A percentile compares a stretch with the other conserved stretches of the same genome.
Conservation (phyloP, 2,888 invertebrate species). For the Tupiocoris notatus region DNA sequence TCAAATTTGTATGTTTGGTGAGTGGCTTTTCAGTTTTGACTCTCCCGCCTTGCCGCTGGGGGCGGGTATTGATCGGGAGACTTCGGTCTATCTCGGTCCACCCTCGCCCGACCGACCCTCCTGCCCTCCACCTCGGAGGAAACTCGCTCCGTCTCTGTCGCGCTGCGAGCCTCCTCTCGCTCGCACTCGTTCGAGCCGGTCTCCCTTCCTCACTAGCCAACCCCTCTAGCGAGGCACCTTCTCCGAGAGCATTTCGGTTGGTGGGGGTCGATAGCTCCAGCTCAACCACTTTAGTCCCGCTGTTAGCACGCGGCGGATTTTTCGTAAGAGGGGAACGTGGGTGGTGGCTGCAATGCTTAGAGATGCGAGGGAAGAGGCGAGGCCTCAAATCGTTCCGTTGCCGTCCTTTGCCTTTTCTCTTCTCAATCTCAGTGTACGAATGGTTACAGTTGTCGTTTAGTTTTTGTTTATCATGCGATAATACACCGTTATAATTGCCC, state of each 20-base stretch:
- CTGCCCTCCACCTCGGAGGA: background rate
- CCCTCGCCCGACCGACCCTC: slow-evolving; percentile 38
- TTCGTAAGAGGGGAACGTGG: background rate
- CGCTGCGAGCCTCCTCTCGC: slow-evolving; percentile 21
- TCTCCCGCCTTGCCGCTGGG: slow-evolving; percentile 9
- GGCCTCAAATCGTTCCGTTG: background rate
- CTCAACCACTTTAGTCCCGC: slow-evolving; percentile 38
- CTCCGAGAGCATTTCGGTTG: slow-evolving; percentile 1
- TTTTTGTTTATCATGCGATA: too few species aligned
- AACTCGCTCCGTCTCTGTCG: slow-evolving; percentile 5
- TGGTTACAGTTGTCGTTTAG: too few species aligned
- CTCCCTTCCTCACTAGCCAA: slow-evolving; percentile 11
- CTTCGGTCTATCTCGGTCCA: slow-evolving; percentile 41
- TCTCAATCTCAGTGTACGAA: too few species aligned
- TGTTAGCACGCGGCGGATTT: slow-evolving; percentile 39
- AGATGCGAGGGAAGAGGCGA: background rate
- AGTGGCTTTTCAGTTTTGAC: slow-evolving; percentile 36
- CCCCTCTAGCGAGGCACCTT: slow-evolving; percentile 5
- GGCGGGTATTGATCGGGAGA: slow-evolving; percentile 41
- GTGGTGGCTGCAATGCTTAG: background rate
- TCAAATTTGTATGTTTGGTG: slow-evolving; percentile 34
- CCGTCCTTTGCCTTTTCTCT: background rate
- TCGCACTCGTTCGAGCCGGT: background rate
- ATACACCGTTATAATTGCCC: too few species aligned
- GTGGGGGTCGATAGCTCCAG: slow-evolving; percentile 34